These are phyloP conservation scores for Pygmarrhopalites habei DNA, from an alignment of 1,140 invertebrate genomes.

Conservation along the genomic window DNA sequence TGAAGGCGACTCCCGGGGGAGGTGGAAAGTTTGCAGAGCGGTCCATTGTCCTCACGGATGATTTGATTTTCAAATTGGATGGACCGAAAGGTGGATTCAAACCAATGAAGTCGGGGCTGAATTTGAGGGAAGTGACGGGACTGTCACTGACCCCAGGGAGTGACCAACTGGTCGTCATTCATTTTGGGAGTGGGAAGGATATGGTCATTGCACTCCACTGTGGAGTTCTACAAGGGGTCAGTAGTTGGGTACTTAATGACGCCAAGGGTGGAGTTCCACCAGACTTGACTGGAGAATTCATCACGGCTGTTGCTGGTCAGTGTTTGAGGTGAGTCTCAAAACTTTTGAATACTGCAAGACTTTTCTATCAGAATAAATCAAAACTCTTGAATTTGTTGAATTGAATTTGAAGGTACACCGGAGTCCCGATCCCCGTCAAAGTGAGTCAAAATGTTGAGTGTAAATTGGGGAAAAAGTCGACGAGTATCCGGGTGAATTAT, in stretches of 20 bases:
- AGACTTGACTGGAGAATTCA: slow-evolving; percentile 64
- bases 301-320: slow-evolving; percentile 69
- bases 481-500: slow-evolving; percentile 32
- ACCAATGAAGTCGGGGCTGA: slow-evolving; percentile 72
- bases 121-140: slow-evolving; percentile 62
- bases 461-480: slow-evolving; percentile 35
- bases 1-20: slow-evolving; percentile 37
- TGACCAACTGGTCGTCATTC: slow-evolving; percentile 84
- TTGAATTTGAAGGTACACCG: slow-evolving; percentile 49
- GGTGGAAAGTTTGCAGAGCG: slow-evolving; percentile 72
- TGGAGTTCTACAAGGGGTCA: slow-evolving; percentile 51
- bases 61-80: slow-evolving; percentile 82
- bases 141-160: slow-evolving; percentile 52
- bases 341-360: too few relatives aligned
- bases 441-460: slow-evolving; percentile 49
- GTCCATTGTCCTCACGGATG: slow-evolving; percentile 79
- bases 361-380: too few relatives aligned
- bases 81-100: slow-evolving; percentile 68
- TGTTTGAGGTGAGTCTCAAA: slow-evolving; percentile 63
- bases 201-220: slow-evolving; percentile 70
- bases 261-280: slow-evolving; percentile 46
- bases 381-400: too few relatives aligned
- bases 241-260: slow-evolving; percentile 29
- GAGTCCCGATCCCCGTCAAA: slow-evolving; percentile 55
- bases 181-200: slow-evolving; percentile 81